Evolutionary conservation across 2,888 invertebrate species (phyloP), one percentile per base, ranked within the genome.

Genomic region (Sisyra terminalis): DNA sequence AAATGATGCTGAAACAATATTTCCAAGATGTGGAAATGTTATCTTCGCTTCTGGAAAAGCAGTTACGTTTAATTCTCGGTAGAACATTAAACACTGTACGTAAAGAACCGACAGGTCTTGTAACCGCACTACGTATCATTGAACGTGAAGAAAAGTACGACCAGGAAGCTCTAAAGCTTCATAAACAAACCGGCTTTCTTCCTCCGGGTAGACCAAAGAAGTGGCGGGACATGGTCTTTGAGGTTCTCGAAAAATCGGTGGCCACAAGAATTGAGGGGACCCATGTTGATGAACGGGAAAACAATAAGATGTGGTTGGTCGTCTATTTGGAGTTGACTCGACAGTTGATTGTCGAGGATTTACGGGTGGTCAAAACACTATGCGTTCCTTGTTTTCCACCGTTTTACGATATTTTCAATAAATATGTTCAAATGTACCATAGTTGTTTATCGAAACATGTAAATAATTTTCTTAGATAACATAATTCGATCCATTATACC

Each of bases 121-220:
- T 98, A 0, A 96, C 96, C 6, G 94, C 90, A 0, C 61, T 98
- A 30, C 71, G 98, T 49, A 94, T 98, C 43, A 89, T 98, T 52
- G 97, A 98, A 61, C 69, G 97, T 43, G 98, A 98, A 61, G 96
- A 98, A 56, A 88, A 87, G 63, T 81, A 88, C 29, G 98, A 98
- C 67, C 75, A 78, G 51, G 83, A 86, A 64, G 87, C 90, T 8
- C 54, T 83, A 48, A 78, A 82, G 66, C 76, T 85, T 57, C 73
- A 79, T 52, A 76, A 73, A 48, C 79, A 81, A 51, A 84, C 84
- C 3, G 87, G 87, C 1, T 98, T 96, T 57, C 70, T 90, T 64
- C 89, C 97, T 1, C 93, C 93, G 0, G 93, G 92, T 0, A 71
- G 98, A 30, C 97, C 96, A 0, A 94, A 97, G 56, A 68, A 69